These are phyloP conservation scores for Meiosimyza decipiens DNA, from an alignment of 2,888 invertebrate genomes.

Conservation along the genomic window DNA sequence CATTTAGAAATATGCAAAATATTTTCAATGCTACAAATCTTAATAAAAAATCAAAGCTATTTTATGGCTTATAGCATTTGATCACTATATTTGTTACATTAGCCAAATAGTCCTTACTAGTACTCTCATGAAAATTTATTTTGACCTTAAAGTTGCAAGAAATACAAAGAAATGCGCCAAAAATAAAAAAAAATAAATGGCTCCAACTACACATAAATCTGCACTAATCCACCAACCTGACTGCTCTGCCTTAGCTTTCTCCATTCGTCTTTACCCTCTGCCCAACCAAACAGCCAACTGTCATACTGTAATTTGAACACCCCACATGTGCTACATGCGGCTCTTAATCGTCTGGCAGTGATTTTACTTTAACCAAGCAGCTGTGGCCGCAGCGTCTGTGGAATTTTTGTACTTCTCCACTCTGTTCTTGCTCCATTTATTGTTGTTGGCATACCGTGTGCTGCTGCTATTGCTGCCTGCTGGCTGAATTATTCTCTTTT, in stretches of 20 bases:
- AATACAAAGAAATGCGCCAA: conserved; percentile 12
- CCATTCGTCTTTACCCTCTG: neutral
- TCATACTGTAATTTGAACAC: neutral
- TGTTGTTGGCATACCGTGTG: conserved; percentile 15
- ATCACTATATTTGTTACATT: too few relatives aligned
- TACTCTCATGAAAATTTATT: too few relatives aligned
- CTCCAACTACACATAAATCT: conserved; percentile 16
- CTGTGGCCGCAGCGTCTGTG: conserved; percentile 30
- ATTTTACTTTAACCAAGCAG: conserved; percentile 31
- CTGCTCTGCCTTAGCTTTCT: neutral
- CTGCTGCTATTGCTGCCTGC: conserved; percentile 20
- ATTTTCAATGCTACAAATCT: too few relatives aligned
- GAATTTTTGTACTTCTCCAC: conserved; percentile 8
- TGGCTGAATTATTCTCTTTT: conserved; percentile 31
- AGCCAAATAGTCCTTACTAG: too few relatives aligned
- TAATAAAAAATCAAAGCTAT: too few relatives aligned
- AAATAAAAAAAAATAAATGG: neutral
- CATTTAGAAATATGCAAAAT: too few relatives aligned
- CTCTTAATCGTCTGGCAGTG: conserved; percentile 34
- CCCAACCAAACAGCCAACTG: too few relatives aligned
- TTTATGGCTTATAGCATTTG: too few relatives aligned
- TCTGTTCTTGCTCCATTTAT: conserved; percentile 1
- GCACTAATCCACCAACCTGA: conserved; percentile 11
- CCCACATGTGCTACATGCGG: conserved; percentile 20
- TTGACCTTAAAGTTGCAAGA: too few relatives aligned